These are phyloP conservation scores for Parnassius mnemosyne DNA, from an alignment of 2,888 invertebrate species.

Conservation along the genomic window DNA sequence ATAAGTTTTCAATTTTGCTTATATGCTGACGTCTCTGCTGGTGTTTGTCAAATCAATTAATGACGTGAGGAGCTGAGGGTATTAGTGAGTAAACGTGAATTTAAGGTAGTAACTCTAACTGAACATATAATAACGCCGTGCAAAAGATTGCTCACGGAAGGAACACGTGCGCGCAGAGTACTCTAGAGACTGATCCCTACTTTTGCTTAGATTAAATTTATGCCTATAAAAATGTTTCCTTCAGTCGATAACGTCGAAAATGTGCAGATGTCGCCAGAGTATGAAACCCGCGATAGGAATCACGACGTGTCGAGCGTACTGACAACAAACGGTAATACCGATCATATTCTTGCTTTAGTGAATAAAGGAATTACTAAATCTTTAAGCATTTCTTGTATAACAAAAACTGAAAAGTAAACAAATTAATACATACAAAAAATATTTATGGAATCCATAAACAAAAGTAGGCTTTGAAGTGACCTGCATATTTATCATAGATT, in stretches of 20 bases:
- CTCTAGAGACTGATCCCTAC: slow-evolving; percentile 74
- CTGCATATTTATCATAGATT: too few species aligned
- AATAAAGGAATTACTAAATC: slow-evolving; percentile 37
- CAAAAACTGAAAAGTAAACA: not conserved
- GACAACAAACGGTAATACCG: slow-evolving; percentile 40
- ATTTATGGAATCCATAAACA: too few species aligned
- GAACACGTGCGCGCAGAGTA: slow-evolving; percentile 65
- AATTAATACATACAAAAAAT: too few species aligned
- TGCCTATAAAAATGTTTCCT: slow-evolving; percentile 73
- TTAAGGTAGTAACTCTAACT: too few species aligned
- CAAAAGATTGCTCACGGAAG: slow-evolving; percentile 66
- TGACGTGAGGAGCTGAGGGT: too few species aligned
- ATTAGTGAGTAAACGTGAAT: too few species aligned
- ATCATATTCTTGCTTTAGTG: slow-evolving; percentile 36
- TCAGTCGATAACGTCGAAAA: slow-evolving; percentile 70
- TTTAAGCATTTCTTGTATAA: not conserved
- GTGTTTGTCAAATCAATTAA: too few species aligned
- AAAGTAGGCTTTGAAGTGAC: too few species aligned
- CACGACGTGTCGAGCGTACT: slow-evolving; percentile 65
- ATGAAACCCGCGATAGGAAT: slow-evolving; percentile 69
- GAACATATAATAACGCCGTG: slow-evolving; percentile 49
- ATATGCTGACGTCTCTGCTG: too few species aligned
- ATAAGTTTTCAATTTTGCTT: too few species aligned
- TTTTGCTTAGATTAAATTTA: slow-evolving; percentile 77
- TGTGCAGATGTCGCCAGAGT: slow-evolving; percentile 74